These are phyloP conservation scores for Chelidonichthys spinosus DNA, from an alignment of 2,797 vertebrate genomes.

Conservation along the genomic window DNA sequence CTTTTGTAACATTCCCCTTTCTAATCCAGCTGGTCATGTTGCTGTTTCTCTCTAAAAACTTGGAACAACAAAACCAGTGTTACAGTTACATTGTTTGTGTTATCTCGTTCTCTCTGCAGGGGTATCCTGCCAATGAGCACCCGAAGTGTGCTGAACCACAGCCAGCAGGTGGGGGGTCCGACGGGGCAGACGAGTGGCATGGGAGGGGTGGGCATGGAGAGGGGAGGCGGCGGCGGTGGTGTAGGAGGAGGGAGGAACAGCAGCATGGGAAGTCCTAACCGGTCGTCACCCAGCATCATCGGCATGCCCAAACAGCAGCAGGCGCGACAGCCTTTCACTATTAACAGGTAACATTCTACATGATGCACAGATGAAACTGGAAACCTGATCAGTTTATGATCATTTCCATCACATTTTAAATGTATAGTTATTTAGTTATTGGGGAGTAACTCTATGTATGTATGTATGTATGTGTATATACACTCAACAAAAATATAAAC, in stretches of 20 bases:
- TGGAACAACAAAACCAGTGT: too few species aligned
- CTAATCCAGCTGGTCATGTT: background rate
- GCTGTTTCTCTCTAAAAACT: background rate
- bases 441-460: too few species aligned
- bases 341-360: slow-evolving; percentile 88
- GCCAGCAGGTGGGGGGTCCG: slow-evolving; percentile 91
- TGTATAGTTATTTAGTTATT: too few species aligned
- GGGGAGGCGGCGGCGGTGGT: background rate
- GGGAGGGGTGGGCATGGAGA: slow-evolving; percentile 2
- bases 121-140: slow-evolving; percentile 97
- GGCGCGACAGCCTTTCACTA: slow-evolving; percentile 96
- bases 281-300: slow-evolving; percentile 98
- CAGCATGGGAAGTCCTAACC: slow-evolving; percentile 96
- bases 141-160: slow-evolving; percentile 98
- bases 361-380: too few species aligned
- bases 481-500: too few species aligned
- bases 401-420: too few species aligned
- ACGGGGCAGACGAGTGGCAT: slow-evolving; percentile 1
- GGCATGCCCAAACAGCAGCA: slow-evolving; percentile 99
- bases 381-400: too few species aligned
- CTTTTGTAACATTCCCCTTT: too few species aligned
- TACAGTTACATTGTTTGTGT: too few species aligned
- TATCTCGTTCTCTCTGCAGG: slow-evolving; percentile 78
- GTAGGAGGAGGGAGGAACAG: slow-evolving; percentile 82
- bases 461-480: too few species aligned